Evolutionary conservation across 2,888 invertebrate genomes (phyloP).

Genomic region (Morpho achilles): DNA sequence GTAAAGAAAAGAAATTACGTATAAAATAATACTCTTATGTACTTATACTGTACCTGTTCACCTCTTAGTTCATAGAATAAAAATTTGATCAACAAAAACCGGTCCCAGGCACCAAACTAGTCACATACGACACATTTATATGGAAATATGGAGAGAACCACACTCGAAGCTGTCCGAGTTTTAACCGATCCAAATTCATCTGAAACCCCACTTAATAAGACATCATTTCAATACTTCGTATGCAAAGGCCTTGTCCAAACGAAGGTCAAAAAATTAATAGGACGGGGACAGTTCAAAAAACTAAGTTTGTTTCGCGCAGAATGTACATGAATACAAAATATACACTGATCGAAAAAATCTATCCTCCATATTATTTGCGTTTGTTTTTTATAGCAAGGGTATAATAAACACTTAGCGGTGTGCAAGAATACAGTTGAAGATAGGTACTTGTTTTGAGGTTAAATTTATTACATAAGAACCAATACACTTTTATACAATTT

Average conservation of each 20-base stretch:
- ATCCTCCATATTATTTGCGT: too few species aligned
- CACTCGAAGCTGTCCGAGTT: not conserved
- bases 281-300: slow-evolving; percentile 2
- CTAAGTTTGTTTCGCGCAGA: slow-evolving; percentile 1
- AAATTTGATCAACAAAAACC: slow-evolving; percentile 50
- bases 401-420: too few species aligned
- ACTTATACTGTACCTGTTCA: slow-evolving; percentile 5
- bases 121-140: slow-evolving; percentile 49
- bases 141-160: slow-evolving; percentile 39
- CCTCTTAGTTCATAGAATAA: slow-evolving; percentile 23
- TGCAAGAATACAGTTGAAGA: too few species aligned
- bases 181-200: slow-evolving; percentile 1
- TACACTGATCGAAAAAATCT: not conserved
- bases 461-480: too few species aligned
- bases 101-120: slow-evolving; percentile 34
- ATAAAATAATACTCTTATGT: not conserved
- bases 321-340: not conserved
- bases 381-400: too few species aligned
- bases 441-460: too few species aligned
- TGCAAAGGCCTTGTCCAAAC: not conserved
- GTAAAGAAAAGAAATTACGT: too few species aligned
- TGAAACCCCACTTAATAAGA: slow-evolving; percentile 3
- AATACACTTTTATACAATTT: too few species aligned
- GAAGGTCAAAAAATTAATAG: slow-evolving; percentile 5
- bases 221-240: not conserved